These are phyloP conservation scores for Zalophus californianus DNA, from an alignment of 2,797 vertebrate species.

Conservation along the genomic window DNA sequence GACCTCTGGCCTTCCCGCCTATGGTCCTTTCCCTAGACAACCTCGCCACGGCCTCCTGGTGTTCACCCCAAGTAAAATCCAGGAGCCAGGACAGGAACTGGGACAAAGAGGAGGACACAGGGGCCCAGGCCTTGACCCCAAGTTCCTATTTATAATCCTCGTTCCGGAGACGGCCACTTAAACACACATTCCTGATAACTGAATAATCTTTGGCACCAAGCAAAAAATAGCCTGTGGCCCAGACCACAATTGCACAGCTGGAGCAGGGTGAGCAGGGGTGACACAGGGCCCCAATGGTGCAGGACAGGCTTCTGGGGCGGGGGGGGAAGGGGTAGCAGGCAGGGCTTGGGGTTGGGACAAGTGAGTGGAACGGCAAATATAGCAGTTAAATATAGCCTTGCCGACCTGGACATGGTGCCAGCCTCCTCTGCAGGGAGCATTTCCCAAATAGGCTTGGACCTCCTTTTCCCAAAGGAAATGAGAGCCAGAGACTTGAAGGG, in stretches of 20 bases:
- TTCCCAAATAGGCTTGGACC: slow-evolving; percentile 72
- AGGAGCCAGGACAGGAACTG: slow-evolving; percentile 64
- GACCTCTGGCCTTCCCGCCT: not conserved
- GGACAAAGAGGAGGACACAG: slow-evolving; percentile 78
- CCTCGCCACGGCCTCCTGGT: not conserved
- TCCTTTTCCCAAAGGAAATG: slow-evolving; percentile 65
- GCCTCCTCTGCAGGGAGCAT: slow-evolving; percentile 62
- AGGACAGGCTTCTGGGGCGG: slow-evolving; percentile 54
- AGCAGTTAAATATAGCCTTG: slow-evolving; percentile 78
- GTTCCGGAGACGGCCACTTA: slow-evolving; percentile 85
- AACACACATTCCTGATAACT: slow-evolving; percentile 87
- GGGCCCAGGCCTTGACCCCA: slow-evolving; percentile 77
- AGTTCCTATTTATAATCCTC: slow-evolving; percentile 86
- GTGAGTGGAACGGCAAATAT: slow-evolving; percentile 81
- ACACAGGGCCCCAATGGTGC: slow-evolving; percentile 57
- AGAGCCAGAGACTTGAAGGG: slow-evolving; percentile 16
- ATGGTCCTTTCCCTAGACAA: slow-evolving; percentile 40
- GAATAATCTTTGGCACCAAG: slow-evolving; percentile 86
- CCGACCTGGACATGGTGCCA: slow-evolving; percentile 55
- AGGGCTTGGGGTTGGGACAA: slow-evolving; percentile 23
- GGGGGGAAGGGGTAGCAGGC: slow-evolving; percentile 21
- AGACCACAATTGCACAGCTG: slow-evolving; percentile 86
- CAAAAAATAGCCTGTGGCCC: slow-evolving; percentile 86
- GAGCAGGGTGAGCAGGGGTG: slow-evolving; percentile 68
- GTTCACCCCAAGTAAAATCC: slow-evolving; percentile 58